Base-by-base conservation (phyloP, 2,888 invertebrate genomes). In the Drosophila koepferae region DNA sequence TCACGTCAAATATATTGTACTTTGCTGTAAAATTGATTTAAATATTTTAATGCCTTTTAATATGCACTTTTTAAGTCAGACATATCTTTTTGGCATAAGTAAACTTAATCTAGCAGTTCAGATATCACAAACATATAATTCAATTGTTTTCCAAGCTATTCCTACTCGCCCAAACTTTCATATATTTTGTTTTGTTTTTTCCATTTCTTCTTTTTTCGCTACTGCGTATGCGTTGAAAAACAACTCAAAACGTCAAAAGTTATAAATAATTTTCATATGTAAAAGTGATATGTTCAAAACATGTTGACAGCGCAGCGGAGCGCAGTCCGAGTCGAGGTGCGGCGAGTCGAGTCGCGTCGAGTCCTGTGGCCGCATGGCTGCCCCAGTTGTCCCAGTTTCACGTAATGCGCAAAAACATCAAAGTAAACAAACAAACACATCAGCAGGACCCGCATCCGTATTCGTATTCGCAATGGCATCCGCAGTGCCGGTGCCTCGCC, bases 241-340 rank as follows among this genome's bases (percentile, higher is more conserved):
- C 81, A 81, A 81, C 86, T 88, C 86, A 78, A 80, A 86, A 89
- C 80, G 86, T 87, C 86, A 87, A 85, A 87, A 87, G 89, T 87
- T 87, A 87, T 87, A 87, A 89, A 87, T 87, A 87, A 87, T 87
- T 89, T 87, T 85, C 81, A 89, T 85, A 86, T 78, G 81, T 81
- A 87, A 77, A 89, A 89, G 86, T 89, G 86, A 87, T 87, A 87
- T 87, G 86, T 87, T 87, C 89, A 87, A 87, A 87, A 87, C 89
- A 87, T 87, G 86, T 87, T 87, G 86, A 85, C 86, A 89, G 89
- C 72, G 76, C 60, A 68, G 53, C 71, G 55, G 31, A 55, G 53
- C 72, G 67, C 53, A 60, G 77, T 71, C 74, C 70, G 56, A 70
- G 63, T 49, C 44, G 36, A 18, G 66, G 23, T 48, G 40, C 14